Percentiles rank a stretch among this genome's conserved stretches.
Conservation (phyloP, 2,113 vertebrate genomes). For the Peromyscus polionotus region DNA sequence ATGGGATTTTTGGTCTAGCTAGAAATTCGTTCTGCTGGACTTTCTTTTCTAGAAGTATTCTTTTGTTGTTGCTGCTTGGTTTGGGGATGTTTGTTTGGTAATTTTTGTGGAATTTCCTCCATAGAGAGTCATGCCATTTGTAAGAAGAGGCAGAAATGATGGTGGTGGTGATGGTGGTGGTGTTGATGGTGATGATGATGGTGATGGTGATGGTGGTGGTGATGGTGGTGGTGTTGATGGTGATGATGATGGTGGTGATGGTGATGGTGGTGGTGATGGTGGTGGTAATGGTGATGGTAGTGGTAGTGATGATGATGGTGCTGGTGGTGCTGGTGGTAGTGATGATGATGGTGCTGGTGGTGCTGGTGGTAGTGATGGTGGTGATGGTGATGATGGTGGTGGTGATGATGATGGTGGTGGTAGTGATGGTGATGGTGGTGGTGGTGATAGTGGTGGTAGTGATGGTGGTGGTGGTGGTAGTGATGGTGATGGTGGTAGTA, state of each 20-base stretch:
- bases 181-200: background rate
- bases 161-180: accelerated
- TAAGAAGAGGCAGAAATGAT: background rate
- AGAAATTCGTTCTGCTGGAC: background rate
- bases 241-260: no score
- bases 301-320: background rate
- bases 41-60: no score
- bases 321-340: background rate
- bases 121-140: background rate
- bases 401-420: background rate
- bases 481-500: no score
- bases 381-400: accelerated
- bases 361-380: background rate
- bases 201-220: background rate
- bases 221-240: background rate
- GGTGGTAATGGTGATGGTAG: background rate
- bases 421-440: background rate
- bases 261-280: background rate
- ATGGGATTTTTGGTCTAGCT: background rate
- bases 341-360: no score
- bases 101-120: background rate
- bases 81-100: background rate
- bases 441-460: no score
- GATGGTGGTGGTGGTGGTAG: background rate
- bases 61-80: background rate